Base-by-base conservation (phyloP, 1,140 invertebrate genomes). In the Papilio polyxenes region DNA sequence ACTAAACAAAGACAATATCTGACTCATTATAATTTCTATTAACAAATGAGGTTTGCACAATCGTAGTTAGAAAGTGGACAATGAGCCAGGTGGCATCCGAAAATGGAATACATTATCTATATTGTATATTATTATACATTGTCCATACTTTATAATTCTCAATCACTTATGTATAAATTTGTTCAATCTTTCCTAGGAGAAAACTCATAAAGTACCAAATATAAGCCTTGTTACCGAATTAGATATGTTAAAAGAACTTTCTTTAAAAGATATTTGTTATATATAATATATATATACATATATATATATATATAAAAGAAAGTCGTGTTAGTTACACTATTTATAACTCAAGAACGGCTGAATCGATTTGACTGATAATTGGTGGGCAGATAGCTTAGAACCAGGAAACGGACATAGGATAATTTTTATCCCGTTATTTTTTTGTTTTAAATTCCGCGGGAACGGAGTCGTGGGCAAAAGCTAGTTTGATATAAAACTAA, bases 1-100 rank as follows among this genome's bases (percentile, higher is more conserved):
- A 7, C 75, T 77, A 53, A 80, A 80, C 78, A 80, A 80, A 80
- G 78, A 65, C 56, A 80, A 23, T 15, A 65, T 80, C 78, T 80
- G 78, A 80, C 59, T 80, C 78, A 80, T 80, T 79, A 79, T 65
- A 65, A 31, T 79, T 65, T 80, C 62, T 80, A 80, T 80, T 65
- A 80, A 69, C 59, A 49, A 77, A 77, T 77, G 75, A 51, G 49
- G 13, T 49, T 77, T 51, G 44, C 15, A 40, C 40, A 80, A 44
- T 20, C 78, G 11, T n/a, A 49, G 31, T 53, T 56, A 65, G 78
- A 65, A 80, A 80, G 78, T 80, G 78, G 37, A 80, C 78, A 80
- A 79, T 65, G 56, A 62, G 23, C 9, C 56, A n/a, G 8, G 59
- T 48, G 59, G 17, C 51, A 62, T 48, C 78, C 78, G 40, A 80